Conservation (phyloP, 1,140 invertebrate species). For the Lordiphosa stackelbergi region DNA sequence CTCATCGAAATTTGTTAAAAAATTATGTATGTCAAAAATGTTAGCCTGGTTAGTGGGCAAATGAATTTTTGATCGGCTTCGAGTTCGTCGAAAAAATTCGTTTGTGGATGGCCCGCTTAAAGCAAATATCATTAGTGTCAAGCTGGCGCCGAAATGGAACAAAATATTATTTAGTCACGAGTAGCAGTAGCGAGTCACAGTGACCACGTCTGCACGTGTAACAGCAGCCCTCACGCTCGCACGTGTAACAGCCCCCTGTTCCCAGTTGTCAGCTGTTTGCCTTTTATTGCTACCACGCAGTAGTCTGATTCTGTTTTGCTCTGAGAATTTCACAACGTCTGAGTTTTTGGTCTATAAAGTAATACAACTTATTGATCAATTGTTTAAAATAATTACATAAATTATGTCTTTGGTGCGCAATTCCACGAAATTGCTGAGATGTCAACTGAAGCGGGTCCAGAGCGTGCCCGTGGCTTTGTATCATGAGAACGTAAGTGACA, state of each 20-base stretch:
- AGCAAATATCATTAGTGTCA: too few species aligned
- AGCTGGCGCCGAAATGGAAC: too few species aligned
- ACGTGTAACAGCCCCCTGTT: neutral
- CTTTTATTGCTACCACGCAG: constrained; percentile 21
- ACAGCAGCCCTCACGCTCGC: too few species aligned
- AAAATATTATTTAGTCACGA: too few species aligned
- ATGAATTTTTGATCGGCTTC: too few species aligned
- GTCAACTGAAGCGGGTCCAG: constrained; percentile 60
- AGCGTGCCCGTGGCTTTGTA: constrained; percentile 69
- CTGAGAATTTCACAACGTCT: constrained; percentile 55
- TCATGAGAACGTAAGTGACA: constrained; percentile 73
- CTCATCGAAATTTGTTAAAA: too few species aligned
- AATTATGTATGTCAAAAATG: too few species aligned
- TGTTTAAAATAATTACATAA: constrained; percentile 6
- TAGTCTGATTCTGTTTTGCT: constrained; percentile 21
- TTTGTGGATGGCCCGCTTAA: too few species aligned
- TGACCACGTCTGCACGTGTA: too few species aligned
- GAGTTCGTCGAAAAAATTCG: too few species aligned
- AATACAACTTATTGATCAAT: constrained; percentile 18
- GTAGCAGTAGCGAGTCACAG: too few species aligned
- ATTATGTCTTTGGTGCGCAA: constrained; percentile 53
- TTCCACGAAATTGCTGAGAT: constrained; percentile 41
- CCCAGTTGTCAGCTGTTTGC: constrained; percentile 2
- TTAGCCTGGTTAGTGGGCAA: too few species aligned
- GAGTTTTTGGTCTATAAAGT: neutral